Evolutionary conservation across 1,140 invertebrate species (phyloP).

Genomic region (Stegodyphus dumicola): DNA sequence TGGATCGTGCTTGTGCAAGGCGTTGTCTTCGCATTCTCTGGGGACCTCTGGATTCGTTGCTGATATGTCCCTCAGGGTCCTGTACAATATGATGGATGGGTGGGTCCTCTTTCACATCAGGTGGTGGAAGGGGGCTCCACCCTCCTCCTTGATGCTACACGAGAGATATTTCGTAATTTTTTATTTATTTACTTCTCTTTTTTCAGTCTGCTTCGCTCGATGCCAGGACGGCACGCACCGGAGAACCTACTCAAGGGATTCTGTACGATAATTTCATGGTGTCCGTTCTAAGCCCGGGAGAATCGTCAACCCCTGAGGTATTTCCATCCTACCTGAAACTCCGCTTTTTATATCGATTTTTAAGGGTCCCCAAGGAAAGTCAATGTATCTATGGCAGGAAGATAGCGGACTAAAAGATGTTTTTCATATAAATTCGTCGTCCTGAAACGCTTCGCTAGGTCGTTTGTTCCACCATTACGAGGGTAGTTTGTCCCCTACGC

Average conservation of each 20-base stretch:
- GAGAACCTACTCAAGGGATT: slow-evolving; percentile 18
- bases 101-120: slow-evolving; percentile 50
- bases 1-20: not conserved
- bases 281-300: slow-evolving; percentile 1
- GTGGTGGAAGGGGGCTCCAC: not conserved
- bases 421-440: slow-evolving; percentile 47
- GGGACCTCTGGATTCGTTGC: slow-evolving; percentile 1
- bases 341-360: slow-evolving; percentile 48
- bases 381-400: slow-evolving; percentile 20
- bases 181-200: slow-evolving; percentile 14
- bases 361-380: not conserved
- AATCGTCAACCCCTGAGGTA: not conserved
- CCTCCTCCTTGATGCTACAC: slow-evolving; percentile 9
- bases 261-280: slow-evolving; percentile 47
- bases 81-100: slow-evolving; percentile 43
- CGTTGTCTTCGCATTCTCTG: slow-evolving; percentile 1
- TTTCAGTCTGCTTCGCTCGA: not conserved
- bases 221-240: slow-evolving; percentile 3
- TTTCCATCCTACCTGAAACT: slow-evolving; percentile 17
- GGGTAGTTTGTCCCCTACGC: slow-evolving; percentile 16
- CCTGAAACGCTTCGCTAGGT: slow-evolving; percentile 4
- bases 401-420: slow-evolving; percentile 28
- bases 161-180: slow-evolving; percentile 30
- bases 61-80: slow-evolving; percentile 36
- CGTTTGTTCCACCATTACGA: not conserved